Base-by-base conservation (phyloP, 1,140 invertebrate genomes). In the Drosophila sechellia region DNA sequence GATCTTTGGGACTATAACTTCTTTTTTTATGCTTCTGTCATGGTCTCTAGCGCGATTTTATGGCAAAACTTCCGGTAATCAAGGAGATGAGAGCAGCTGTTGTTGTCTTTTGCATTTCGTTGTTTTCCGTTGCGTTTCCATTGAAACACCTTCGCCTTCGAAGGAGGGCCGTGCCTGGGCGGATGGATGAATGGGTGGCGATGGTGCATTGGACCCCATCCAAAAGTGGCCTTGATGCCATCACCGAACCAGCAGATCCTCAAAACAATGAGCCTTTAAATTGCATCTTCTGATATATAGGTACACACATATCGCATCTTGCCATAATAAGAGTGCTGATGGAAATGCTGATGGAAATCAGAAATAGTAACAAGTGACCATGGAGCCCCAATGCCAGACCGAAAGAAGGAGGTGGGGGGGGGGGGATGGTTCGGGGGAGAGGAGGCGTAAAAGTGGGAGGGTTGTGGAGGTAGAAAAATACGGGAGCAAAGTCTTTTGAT, bases 401-500 rank as follows among this genome's bases (percentile, higher is more conserved):
- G 8, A 17, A 13, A 31, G n/a, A 12, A 22, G 17, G 17, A 17
- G 17, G 17, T 17, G 17, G 56, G 25, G 52, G 25, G 52, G 25
- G 17, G 17, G 17, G 0, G 0, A 17, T 17, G 17, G 17, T 17
- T 17, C 17, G 0, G 17, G 52, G 25, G 42, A 17, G 17, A 17
- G 17, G 17, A 17, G 20, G 20, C 20, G 27, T 35, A 25, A 66
- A 40, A 49, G 15, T 20, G 25, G n/a, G 34, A 0, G 3, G 11
- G 11, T 10, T n/a, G 39, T 2, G 39, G n/a, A 6, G 40, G 35
- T 17, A 37, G 5, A 8, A 13, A 27, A 25, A 25, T 39, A 49
- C 58, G 22, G 52, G 20, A 77, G 64, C 64, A 90, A 85, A 90
- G 79, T 81, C 86, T 90, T 90, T 90, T 90, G 86, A 90, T 90